Evolutionary conservation across 2,888 invertebrate genomes (phyloP).

Genomic region (Chrysopilus asiliformis): DNA sequence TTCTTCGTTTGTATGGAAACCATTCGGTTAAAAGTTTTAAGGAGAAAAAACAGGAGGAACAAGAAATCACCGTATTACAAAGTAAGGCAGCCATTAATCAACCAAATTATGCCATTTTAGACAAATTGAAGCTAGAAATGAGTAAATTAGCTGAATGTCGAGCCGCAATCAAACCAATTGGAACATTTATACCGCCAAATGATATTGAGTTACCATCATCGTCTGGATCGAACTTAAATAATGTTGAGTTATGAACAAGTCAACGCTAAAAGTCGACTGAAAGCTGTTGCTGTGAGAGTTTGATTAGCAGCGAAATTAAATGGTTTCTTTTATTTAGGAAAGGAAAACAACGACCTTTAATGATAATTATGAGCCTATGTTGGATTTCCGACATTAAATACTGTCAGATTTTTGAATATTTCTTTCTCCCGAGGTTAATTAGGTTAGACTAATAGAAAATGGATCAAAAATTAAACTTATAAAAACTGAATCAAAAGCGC

Average conservation of each 20-base stretch:
- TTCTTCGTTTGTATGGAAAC: slow-evolving; percentile 84
- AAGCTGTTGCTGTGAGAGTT: too few relatives aligned
- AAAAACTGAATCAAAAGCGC: too few relatives aligned
- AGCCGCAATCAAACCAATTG: slow-evolving; percentile 46
- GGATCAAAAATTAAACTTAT: too few relatives aligned
- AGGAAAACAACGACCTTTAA: too few relatives aligned
- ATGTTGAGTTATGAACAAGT: slow-evolving; percentile 42
- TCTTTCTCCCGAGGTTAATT: too few relatives aligned
- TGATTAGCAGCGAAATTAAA: neutral
- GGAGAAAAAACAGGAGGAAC: slow-evolving; percentile 83
- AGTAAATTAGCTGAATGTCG: slow-evolving; percentile 53
- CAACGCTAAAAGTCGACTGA: too few relatives aligned
- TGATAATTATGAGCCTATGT: too few relatives aligned
- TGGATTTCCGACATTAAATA: too few relatives aligned
- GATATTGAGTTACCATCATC: slow-evolving; percentile 50
- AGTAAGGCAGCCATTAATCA: slow-evolving; percentile 79
- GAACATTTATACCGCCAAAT: slow-evolving; percentile 49
- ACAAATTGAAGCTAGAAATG: slow-evolving; percentile 76
- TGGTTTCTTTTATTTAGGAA: too few relatives aligned
- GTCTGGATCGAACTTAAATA: slow-evolving; percentile 64
- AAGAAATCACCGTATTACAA: slow-evolving; percentile 81
- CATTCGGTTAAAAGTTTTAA: slow-evolving; percentile 81
- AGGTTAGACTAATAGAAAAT: too few relatives aligned
- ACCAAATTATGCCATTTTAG: slow-evolving; percentile 81
- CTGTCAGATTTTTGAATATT: too few relatives aligned